Evolutionary conservation across 2,113 vertebrate genomes (phyloP), one percentile per base, ranked within the genome.

Genomic region (Clarias batrachus): DNA sequence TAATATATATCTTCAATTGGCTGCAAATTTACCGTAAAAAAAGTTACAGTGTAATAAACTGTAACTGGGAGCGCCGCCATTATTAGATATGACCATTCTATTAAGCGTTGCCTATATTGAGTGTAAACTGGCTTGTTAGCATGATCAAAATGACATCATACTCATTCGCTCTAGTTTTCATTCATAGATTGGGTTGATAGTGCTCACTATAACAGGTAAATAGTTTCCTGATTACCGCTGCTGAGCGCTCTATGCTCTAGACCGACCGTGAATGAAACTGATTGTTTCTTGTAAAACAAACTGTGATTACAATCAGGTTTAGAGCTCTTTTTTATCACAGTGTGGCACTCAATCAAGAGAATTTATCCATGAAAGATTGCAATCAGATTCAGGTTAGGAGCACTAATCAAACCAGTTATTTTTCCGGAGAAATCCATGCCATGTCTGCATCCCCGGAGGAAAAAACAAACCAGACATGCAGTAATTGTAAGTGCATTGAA

Each of bases 251-350:
- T 56, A 27, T 48, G 85, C 83, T 77, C 37, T 73, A 77, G 63
- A 57, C 81, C 66, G 56, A 19, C 60, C 82, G 41, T 85, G 86
- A 89, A 87, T 85, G 60, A 84, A 77, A 68, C 84, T 89, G 83
- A 89, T 87, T 87, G 62, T 89, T 89, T 85, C 76, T 77, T 77
- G 76, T 57, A 84, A 87, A 84, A 74, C 62, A 89, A 85, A 82
- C 54, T 60, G 76, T 85, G 83, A 89, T 89, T 89, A 85, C 62
- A 89, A 87, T 89, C 86, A 83, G 83, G 41, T 85, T 82, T 83
- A 86, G 70, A 63, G 25, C 79, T 57, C 81, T 89, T 59, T 37
- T 79, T 79, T 82, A 87, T 86, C 86, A 48, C 84, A 56, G 84
- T 86, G 74, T 74, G 83, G 68, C 86, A 66, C 70, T 87, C 81